These are phyloP conservation scores for Anaspis maculata DNA, from an alignment of 2,888 invertebrate genomes.

Conservation along the genomic window DNA sequence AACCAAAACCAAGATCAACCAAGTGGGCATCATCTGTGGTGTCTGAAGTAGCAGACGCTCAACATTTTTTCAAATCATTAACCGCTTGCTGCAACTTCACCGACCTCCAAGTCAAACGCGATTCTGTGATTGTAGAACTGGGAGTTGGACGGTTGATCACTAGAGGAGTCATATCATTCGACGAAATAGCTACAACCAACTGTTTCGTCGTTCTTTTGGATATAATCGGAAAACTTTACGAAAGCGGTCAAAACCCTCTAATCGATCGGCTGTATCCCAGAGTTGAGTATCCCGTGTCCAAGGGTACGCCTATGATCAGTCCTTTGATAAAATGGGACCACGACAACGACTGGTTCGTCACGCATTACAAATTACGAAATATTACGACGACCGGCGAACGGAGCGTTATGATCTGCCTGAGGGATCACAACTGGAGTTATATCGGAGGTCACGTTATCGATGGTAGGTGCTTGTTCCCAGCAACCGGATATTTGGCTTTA, in stretches of 20 bases:
- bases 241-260: slow-evolving; percentile 65
- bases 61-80: too few species aligned
- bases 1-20: too few species aligned
- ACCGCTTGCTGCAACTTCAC: too few species aligned
- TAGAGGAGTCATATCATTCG: neutral
- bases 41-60: too few species aligned
- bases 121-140: too few species aligned
- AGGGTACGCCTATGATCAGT: slow-evolving; percentile 45
- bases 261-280: slow-evolving; percentile 69
- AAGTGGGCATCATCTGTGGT: too few species aligned
- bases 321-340: slow-evolving; percentile 88
- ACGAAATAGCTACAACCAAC: neutral
- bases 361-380: slow-evolving; percentile 43
- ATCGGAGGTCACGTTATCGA: slow-evolving; percentile 78
- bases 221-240: slow-evolving; percentile 47
- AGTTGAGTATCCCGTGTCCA: slow-evolving; percentile 73
- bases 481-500: slow-evolving; percentile 70
- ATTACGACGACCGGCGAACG: neutral
- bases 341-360: slow-evolving; percentile 56
- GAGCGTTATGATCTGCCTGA: neutral
- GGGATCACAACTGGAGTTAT: neutral
- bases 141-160: too few species aligned
- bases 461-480: slow-evolving; percentile 69
- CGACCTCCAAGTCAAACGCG: too few species aligned
- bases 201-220: neutral